phyloP scores from a whole-genome alignment of 35 echinoderm and acorn worm species.

The Acanthaster planci region DNA sequence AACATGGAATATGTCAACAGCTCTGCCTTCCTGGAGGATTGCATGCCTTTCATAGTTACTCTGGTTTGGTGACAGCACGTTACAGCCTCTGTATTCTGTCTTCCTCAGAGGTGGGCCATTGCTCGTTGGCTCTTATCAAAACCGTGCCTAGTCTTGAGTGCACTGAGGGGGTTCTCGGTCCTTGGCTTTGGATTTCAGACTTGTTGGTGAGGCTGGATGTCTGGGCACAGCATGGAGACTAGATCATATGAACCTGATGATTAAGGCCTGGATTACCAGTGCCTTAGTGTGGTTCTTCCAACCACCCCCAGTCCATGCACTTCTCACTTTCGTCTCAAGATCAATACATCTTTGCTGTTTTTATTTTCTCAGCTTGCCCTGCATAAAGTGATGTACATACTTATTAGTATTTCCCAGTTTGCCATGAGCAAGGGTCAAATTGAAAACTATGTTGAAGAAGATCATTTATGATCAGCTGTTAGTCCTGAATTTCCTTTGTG shows the following conservation, averaged over 20 bases:
- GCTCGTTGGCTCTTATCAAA: not conserved
- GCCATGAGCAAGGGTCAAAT: too few species aligned
- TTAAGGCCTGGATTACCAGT: constrained; percentile 13
- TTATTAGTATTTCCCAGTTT: too few species aligned
- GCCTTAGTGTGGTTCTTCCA: not conserved
- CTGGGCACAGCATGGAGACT: constrained; percentile 17
- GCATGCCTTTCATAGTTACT: constrained; percentile 12
- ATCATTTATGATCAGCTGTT: too few species aligned
- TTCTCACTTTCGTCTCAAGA: not conserved
- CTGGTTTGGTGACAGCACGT: not conserved
- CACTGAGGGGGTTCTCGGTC: not conserved
- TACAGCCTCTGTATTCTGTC: not conserved
- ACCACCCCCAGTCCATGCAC: constrained; percentile 15
- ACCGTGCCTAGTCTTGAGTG: not conserved
- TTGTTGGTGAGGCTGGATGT: not conserved
- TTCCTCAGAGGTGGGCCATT: not conserved
- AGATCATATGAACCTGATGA: not conserved
- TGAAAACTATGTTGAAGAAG: too few species aligned
- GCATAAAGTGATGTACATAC: too few species aligned
- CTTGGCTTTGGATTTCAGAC: constrained; percentile 3
- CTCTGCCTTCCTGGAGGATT: not conserved
- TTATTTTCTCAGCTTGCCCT: not conserved
- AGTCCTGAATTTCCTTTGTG: too few species aligned
- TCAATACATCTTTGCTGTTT: not conserved
- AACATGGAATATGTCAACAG: constrained; percentile 26